These are phyloP conservation scores for Saguinus midas DNA, from an alignment of 2,113 vertebrate genomes.

Conservation along the genomic window DNA sequence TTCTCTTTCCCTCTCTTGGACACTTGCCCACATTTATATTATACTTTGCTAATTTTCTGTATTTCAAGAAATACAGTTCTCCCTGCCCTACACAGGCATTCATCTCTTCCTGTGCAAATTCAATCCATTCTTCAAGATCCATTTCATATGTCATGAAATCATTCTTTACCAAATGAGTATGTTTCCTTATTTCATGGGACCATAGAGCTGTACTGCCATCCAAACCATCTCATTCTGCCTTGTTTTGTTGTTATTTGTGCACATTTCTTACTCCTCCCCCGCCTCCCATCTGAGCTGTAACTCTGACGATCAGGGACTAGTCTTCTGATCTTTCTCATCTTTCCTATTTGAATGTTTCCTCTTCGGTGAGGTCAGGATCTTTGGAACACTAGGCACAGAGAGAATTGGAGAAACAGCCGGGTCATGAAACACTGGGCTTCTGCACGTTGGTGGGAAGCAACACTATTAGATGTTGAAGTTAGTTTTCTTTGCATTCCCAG, in stretches of 20 bases:
- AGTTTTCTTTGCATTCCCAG: neutral
- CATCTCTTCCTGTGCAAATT: neutral
- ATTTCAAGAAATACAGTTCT: neutral
- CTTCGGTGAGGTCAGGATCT: neutral
- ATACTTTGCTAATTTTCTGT: neutral
- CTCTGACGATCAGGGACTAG: neutral
- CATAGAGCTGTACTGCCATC: neutral
- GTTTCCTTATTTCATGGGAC: neutral
- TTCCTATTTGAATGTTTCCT: neutral
- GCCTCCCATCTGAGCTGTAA: neutral
- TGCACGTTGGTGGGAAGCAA: neutral
- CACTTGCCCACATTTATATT: rapidly evolving
- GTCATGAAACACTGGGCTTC: neutral
- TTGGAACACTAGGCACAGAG: neutral
- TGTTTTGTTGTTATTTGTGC: neutral
- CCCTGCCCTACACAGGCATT: neutral
- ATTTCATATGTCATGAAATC: neutral
- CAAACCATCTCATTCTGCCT: neutral
- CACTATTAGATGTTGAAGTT: neutral
- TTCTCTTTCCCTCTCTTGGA: neutral
- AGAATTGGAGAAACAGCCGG: neutral
- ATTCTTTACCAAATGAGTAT: neutral
- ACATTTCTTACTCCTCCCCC: neutral
- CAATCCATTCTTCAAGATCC: neutral
- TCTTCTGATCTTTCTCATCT: neutral